A percentile compares a stretch with the other conserved stretches of the same genome.
Evolutionary conservation across 2,888 invertebrate species (phyloP).

Genomic region (Calephelis perditalis): DNA sequence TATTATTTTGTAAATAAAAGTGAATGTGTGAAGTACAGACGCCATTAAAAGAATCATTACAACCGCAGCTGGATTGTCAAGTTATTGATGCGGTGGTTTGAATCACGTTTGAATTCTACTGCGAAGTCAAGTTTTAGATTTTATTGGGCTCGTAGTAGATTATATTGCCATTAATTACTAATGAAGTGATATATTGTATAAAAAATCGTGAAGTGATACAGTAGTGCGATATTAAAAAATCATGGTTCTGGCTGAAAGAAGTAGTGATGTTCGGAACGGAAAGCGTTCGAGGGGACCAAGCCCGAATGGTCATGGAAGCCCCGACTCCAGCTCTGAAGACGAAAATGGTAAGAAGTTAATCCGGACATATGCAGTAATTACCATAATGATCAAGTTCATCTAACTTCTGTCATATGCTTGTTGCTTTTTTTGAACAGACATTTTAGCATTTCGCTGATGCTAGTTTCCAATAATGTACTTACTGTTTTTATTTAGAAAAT

Average conservation of each 20-base stretch:
- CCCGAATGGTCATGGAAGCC: conserved; percentile 89
- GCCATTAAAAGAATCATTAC: conserved; percentile 47
- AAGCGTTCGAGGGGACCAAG: conserved; percentile 94
- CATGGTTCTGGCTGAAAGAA: conserved; percentile 95
- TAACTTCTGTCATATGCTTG: conserved; percentile 4
- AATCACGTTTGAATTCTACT: conserved; percentile 76
- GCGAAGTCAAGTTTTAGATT: conserved; percentile 55
- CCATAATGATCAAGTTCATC: not conserved
- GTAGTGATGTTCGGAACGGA: conserved; percentile 91
- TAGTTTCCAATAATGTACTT: too few relatives aligned
- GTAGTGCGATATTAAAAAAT: conserved; percentile 47
- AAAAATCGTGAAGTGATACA: conserved; percentile 36
- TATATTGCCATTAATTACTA: conserved; percentile 29
- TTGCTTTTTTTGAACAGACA: conserved; percentile 4
- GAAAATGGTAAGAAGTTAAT: conserved; percentile 82
- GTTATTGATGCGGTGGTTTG: conserved; percentile 79
- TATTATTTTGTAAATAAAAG: conserved; percentile 31
- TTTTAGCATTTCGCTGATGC: not conserved
- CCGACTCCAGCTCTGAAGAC: conserved; percentile 91
- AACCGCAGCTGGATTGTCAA: conserved; percentile 60
- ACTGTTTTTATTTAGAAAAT: too few relatives aligned
- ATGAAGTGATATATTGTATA: conserved; percentile 32
- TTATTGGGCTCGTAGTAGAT: conserved; percentile 38
- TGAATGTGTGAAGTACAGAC: conserved; percentile 65
- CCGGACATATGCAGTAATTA: not conserved